Conservation (phyloP, 2,888 invertebrate genomes). For the Drosophila sordidula region DNA sequence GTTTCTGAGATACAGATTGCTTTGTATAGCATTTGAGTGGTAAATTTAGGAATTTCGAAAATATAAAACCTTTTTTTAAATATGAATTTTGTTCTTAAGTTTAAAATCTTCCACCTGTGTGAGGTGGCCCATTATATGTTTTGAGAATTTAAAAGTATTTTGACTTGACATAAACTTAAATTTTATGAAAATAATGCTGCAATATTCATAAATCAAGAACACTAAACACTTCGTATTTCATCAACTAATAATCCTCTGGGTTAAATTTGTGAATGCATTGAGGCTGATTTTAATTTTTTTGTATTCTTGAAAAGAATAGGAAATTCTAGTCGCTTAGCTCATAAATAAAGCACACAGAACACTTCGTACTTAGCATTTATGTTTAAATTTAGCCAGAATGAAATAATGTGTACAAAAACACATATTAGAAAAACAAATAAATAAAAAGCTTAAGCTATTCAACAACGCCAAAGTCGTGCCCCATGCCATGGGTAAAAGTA, state of each 20-base stretch:
- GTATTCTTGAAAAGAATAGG: conserved; percentile 12
- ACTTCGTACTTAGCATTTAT: conserved; percentile 55
- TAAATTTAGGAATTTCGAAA: no score
- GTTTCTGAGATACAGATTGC: no score
- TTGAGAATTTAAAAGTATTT: conserved; percentile 37
- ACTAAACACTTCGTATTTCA: conserved; percentile 59
- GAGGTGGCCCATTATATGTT: conserved; percentile 16
- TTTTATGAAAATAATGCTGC: conserved; percentile 48
- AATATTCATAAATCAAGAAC: conserved; percentile 63
- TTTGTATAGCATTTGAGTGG: no score
- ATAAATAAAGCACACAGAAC: conserved; percentile 63
- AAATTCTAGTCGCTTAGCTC: conserved; percentile 52
- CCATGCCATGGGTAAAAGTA: conserved; percentile 65
- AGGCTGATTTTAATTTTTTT: not conserved
- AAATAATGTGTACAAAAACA: conserved; percentile 63
- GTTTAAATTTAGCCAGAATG: conserved; percentile 53
- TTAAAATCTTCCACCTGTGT: no score
- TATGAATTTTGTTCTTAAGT: no score
- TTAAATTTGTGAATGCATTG: conserved; percentile 14
- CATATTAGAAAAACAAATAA: conserved; percentile 73
- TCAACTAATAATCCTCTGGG: conserved; percentile 51
- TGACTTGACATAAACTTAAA: conserved; percentile 40
- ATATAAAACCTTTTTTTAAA: no score
- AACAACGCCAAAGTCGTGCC: conserved; percentile 42
- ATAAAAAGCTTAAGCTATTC: conserved; percentile 71